phyloP scores from a whole-genome alignment of 2,888 invertebrate genomes.

The Acanthopleura granulata region DNA sequence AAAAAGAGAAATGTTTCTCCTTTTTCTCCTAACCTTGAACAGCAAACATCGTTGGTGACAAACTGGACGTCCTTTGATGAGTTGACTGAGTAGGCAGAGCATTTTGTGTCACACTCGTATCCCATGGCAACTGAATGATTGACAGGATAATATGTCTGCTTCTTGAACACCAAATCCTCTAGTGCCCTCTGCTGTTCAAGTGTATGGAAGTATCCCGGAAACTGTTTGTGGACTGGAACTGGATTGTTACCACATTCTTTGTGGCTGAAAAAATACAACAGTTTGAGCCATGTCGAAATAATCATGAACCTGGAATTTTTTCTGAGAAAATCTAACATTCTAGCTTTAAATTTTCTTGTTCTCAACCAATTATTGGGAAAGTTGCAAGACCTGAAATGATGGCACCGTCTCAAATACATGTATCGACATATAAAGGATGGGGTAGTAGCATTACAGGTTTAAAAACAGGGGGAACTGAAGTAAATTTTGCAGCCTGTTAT shows the following conservation, averaged over 20 bases:
- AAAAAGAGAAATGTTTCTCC: too few relatives aligned
- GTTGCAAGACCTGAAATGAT: too few relatives aligned
- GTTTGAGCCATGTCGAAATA: too few relatives aligned
- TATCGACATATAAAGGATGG: too few relatives aligned
- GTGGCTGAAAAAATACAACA: neutral
- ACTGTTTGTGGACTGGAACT: neutral
- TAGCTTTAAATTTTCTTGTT: too few relatives aligned
- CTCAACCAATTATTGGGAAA: too few relatives aligned
- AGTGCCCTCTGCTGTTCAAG: neutral
- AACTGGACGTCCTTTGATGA: neutral
- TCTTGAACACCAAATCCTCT: neutral
- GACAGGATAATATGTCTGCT: neutral
- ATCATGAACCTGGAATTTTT: too few relatives aligned
- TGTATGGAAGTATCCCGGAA: neutral
- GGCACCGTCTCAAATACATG: too few relatives aligned
- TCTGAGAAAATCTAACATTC: too few relatives aligned
- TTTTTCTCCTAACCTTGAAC: neutral
- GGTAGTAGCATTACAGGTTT: too few relatives aligned
- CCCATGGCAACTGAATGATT: constrained; percentile 1
- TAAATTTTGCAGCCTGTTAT: too few relatives aligned
- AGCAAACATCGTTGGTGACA: neutral
- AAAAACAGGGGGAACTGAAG: too few relatives aligned
- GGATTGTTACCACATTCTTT: neutral
- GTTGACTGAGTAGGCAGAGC: constrained; percentile 2
- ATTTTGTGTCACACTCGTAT: constrained; percentile 6